Conservation (phyloP, 2,113 vertebrate species). For the Corythornis cristatus region DNA sequence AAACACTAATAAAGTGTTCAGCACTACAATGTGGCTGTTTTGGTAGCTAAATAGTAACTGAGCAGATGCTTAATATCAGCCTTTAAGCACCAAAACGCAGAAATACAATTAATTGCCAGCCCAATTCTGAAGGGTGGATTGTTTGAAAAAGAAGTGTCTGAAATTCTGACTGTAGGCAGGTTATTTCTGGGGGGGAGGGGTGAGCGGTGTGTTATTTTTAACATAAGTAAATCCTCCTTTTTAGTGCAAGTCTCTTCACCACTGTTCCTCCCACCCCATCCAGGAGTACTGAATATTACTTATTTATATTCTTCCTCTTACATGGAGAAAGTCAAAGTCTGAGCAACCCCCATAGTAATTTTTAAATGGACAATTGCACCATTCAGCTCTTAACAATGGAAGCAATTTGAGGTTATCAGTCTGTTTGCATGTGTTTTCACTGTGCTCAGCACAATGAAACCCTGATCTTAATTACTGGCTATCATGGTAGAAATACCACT, state of each 20-base stretch:
- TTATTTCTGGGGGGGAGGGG: background rate
- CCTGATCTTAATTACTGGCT: constrained; percentile 52
- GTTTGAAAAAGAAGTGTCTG: background rate
- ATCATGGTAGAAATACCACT: constrained; percentile 13
- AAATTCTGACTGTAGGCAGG: background rate
- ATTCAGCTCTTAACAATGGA: constrained; percentile 15
- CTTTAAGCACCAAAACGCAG: constrained; percentile 54
- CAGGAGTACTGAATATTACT: background rate
- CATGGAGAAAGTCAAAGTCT: background rate
- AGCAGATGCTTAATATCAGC: constrained; percentile 69
- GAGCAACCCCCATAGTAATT: background rate
- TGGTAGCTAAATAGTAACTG: constrained; percentile 38
- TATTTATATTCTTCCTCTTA: background rate
- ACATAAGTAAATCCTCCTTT: background rate
- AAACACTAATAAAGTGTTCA: constrained; percentile 51
- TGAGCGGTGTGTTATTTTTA: background rate
- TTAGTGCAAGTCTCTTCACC: background rate
- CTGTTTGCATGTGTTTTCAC: constrained; percentile 51
- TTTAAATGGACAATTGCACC: constrained; percentile 14
- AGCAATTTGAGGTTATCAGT: constrained; percentile 49
- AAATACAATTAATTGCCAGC: constrained; percentile 53
- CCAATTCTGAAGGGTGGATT: background rate
- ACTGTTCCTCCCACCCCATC: background rate
- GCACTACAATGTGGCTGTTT: constrained; percentile 39
- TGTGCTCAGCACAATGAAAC: constrained; percentile 36